Base-by-base conservation (phyloP, 2,113 vertebrate species). In the Nothocercus nigrocapillus region DNA sequence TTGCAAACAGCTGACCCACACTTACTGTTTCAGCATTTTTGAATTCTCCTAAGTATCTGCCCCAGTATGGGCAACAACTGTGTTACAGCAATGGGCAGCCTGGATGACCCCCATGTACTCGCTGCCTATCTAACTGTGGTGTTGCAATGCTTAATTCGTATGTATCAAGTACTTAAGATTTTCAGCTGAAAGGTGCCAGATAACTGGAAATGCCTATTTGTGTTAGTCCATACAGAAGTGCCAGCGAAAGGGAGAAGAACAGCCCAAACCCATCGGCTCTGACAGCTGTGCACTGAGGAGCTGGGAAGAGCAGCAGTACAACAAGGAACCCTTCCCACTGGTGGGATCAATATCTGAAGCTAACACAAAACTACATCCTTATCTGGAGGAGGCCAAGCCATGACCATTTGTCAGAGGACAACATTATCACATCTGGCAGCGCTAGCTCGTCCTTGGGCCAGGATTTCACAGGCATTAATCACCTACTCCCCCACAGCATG, bases 381-480 rank as follows among this genome's bases (percentile, higher is more conserved):
- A 85, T 95, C 78, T 94, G 92, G 67, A 79, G 75, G 89, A 59
- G 85, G 67, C 83, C 83, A 63, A 75, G 68, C 68, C 44, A 8
- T 4, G 82, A n/a, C 63, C 45, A 47, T 88, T 93, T 89, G 72
- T 90, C 81, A 92, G 85, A 94, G 79, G 74, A 97, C 88, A 90
- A 67, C 80, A 18, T 58, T 91, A 89, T 92, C 88, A 53, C 3
- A 13, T 95, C 92, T 94, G 89, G 94, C 88, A 95, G 64, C 38
- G 38, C 34, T 78, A 81, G 59, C 59, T 75, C 54, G 93, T 96
- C 81, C 73, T 53, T 25, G 78, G 62, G 94, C 93, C 77, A 89
- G 90, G 76, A 96, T 82, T 95, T 93, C 63, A 49, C 53, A 94
- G 47, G 64, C 94, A 95, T 96, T 89, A 85, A 95, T 93, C 95